Evolutionary conservation across 1,140 invertebrate genomes (phyloP).

Genomic region (Nymphalis io): DNA sequence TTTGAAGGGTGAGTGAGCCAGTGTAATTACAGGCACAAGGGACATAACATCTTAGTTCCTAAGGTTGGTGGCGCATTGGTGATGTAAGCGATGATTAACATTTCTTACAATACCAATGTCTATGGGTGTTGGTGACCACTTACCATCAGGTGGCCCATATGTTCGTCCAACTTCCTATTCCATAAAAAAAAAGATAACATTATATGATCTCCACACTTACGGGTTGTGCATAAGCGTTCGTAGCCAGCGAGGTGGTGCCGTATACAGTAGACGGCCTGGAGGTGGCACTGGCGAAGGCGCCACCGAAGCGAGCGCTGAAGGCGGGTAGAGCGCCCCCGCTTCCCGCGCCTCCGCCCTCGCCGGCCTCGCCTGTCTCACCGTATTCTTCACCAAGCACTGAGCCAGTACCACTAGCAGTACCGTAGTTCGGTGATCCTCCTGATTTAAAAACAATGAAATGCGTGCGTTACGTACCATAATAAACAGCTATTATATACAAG

Average conservation of each 20-base stretch:
- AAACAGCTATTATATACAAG: too few relatives aligned
- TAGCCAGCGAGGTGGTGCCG: slow-evolving; percentile 44
- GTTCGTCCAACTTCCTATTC: too few relatives aligned
- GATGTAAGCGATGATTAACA: too few relatives aligned
- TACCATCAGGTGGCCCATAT: too few relatives aligned
- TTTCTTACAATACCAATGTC: too few relatives aligned
- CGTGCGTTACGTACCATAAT: too few relatives aligned
- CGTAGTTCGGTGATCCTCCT: slow-evolving; percentile 63
- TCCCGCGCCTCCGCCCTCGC: slow-evolving; percentile 35
- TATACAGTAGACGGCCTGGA: slow-evolving; percentile 55
- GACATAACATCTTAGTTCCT: too few relatives aligned
- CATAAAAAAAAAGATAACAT: too few relatives aligned
- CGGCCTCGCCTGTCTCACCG: slow-evolving; percentile 40
- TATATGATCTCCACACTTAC: slow-evolving; percentile 33
- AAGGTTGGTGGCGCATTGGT: too few relatives aligned
- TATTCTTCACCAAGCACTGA: slow-evolving; percentile 49
- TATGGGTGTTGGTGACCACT: too few relatives aligned
- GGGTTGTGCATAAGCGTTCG: slow-evolving; percentile 55
- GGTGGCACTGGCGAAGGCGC: slow-evolving; percentile 53
- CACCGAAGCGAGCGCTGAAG: slow-evolving; percentile 68
- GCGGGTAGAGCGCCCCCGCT: slow-evolving; percentile 62
- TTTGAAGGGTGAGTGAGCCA: too few relatives aligned
- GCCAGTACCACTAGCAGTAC: slow-evolving; percentile 36
- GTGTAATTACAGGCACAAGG: too few relatives aligned
- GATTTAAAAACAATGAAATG: not conserved